Evolutionary conservation across 2,113 vertebrate genomes (phyloP), one percentile per base, ranked within the genome.

Genomic region (Butorides virescens): DNA sequence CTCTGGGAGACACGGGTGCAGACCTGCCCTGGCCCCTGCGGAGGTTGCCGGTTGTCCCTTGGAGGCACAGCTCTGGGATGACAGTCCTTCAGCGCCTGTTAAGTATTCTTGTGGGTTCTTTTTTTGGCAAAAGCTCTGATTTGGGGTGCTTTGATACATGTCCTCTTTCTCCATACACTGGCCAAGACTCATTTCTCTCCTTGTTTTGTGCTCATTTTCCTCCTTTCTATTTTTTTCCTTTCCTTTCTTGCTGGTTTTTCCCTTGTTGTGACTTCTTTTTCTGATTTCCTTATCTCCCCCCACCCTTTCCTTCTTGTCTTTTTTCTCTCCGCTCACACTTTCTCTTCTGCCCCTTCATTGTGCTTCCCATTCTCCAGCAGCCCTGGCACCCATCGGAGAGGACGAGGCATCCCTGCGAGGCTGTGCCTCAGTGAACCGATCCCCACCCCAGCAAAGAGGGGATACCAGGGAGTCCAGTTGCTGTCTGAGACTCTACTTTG

Each of bases 371-470:
- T 86, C 52, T 80, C 32, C 56, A 73, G 16, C 1, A 2, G 18
- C 58, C 65, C 44, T 56, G 44, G 75, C 34, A 70, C 32, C 26
- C 11, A 1, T 6, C 0, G 3, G 42, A 72, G 49, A 37, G 37
- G 59, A 71, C 0, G 5, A 21, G 6, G 46, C 0, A 2, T 25
- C 23, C 44, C 11, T 27, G 9, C 27, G n/a, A 50, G 34, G 8
- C 52, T 81, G 10, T 42, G 47, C 34, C 34, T 77, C 29, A 32
- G 3, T 13, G 21, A 85, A 71, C 42, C 1, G 2, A 50, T 27
- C 22, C 12, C 11, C 9, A 13, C 5, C 6, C 14, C 36, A 55
- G 44, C 23, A 75, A 63, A 68, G 47, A 70, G 29, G 5, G 20
- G 36, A 17, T 26, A 58, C 23, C 50, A 17, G 37, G n/a, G 46